Evolutionary conservation across 2,888 invertebrate genomes (phyloP), one percentile per base, ranked within the genome.

Genomic region (Allacma fusca): DNA sequence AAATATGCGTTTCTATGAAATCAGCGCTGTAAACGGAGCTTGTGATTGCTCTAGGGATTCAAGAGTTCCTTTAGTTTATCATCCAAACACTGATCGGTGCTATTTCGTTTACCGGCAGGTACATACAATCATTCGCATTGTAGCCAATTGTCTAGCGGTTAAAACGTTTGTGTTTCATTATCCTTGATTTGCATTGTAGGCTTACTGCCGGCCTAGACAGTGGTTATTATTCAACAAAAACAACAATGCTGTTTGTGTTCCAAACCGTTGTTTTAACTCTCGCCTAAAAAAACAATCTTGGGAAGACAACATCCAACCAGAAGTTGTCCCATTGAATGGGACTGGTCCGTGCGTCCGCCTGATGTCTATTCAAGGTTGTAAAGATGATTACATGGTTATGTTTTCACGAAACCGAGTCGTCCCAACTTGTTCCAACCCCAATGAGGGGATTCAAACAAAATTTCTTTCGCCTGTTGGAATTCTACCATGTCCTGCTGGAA

Each of bases 71-170:
- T 24, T 62, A 24, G 62, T 62, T 26, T 62, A 24, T 24, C n/a
- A 19, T 12, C 24, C 62, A 2, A 23, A 24, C 9, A 24, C 23
- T 24, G 62, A 26, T 26, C 2, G 9, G 24, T 62, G 62, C 24
- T 62, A 62, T 62, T 62, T 23, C 16, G 23, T 62, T 62, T 62
- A 62, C 62, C 62, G n/a, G 16, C 62, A 62, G 24, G 62, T 62
- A 24, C 50, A 19, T 26, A 62, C 9, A 62, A 62, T 19, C 9
- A 24, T 62, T 24, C 23, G 1, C n/a, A 24, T 13, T 59, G 5
- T 59, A 40, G 5, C 13, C 13, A 40, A 40, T 40, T 40, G n/a
- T n/a, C n/a, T n/a, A n/a, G n/a, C n/a, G n/a, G n/a, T n/a, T n/a
- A n/a, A n/a, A n/a, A n/a, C n/a, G 13, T 9, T 40, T 9, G 13